Evolutionary conservation across 1,140 invertebrate species (phyloP).

Genomic region (Antheraea mylitta): DNA sequence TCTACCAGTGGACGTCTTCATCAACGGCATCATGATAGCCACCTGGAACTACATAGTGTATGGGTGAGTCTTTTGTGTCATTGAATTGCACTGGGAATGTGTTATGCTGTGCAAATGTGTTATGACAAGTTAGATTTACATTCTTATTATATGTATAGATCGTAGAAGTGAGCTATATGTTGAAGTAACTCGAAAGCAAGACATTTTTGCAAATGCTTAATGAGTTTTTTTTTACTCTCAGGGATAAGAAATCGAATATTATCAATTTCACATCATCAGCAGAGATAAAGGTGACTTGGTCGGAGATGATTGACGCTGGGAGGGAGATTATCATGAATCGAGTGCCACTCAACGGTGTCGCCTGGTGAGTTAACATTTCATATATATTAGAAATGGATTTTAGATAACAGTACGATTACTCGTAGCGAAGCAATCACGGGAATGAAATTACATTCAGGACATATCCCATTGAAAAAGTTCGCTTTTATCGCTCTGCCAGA

Average conservation of each 20-base stretch:
- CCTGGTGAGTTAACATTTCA: constrained; percentile 79
- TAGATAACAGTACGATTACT: not conserved
- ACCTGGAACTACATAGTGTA: constrained; percentile 82
- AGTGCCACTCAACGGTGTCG: constrained; percentile 87
- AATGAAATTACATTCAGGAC: too few species aligned
- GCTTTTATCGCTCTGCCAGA: too few species aligned
- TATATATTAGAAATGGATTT: not conserved
- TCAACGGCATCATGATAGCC: constrained; percentile 87
- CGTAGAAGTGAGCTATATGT: too few species aligned
- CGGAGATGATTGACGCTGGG: constrained; percentile 91
- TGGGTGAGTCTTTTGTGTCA: constrained; percentile 39
- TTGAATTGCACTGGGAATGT: too few species aligned
- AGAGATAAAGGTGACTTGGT: constrained; percentile 90
- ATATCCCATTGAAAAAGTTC: too few species aligned
- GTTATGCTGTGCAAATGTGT: too few species aligned
- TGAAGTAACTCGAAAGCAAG: too few species aligned
- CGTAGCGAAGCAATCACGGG: too few species aligned
- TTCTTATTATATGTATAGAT: too few species aligned
- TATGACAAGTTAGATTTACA: too few species aligned
- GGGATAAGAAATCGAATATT: constrained; percentile 75
- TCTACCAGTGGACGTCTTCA: constrained; percentile 91
- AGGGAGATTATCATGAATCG: constrained; percentile 85
- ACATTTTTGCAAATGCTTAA: too few species aligned
- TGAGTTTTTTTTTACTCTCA: constrained; percentile 32
- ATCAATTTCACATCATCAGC: constrained; percentile 86